Percentiles rank a stretch among this genome's conserved stretches.
Evolutionary conservation across 2,888 invertebrate genomes (phyloP).

Genomic region (Troides aeacus): DNA sequence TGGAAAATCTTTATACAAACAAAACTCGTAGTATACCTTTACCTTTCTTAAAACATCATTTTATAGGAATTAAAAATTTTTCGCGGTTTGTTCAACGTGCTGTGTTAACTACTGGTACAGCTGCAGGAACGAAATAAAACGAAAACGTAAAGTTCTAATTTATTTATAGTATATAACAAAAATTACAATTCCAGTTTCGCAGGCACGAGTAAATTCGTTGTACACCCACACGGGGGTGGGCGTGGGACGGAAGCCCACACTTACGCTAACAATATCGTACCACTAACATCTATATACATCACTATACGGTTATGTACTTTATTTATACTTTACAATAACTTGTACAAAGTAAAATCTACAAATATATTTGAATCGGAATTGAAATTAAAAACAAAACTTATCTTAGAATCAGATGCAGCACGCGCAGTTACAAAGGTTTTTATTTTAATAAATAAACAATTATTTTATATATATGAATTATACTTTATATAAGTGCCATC

Average conservation of each 20-base stretch:
- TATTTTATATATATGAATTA: no score
- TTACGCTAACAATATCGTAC: background rate
- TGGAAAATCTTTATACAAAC: no score
- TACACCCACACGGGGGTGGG: conserved; percentile 27
- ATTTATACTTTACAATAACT: conserved; percentile 14
- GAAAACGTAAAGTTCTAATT: conserved; percentile 12
- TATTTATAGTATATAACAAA: conserved; percentile 25
- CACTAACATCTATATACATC: conserved; percentile 16
- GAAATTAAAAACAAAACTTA: conserved; percentile 14
- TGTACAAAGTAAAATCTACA: conserved; percentile 13
- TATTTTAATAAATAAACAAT: no score
- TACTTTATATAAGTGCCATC: background rate
- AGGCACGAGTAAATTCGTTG: conserved; percentile 39
- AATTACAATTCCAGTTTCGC: conserved; percentile 29
- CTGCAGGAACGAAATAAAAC: conserved; percentile 9
- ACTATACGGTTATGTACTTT: conserved; percentile 5
- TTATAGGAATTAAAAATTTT: no score
- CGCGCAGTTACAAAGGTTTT: no score
- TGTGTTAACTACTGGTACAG: no score
- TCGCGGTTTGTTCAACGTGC: no score
- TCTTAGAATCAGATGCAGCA: background rate
- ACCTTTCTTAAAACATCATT: no score
- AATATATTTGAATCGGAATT: conserved; percentile 27
- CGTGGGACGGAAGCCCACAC: background rate
- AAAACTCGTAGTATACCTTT: no score